Evolutionary conservation across 1,140 invertebrate genomes (phyloP), one percentile per base, ranked within the genome.

Genomic region (Tetragonula clypearis): DNA sequence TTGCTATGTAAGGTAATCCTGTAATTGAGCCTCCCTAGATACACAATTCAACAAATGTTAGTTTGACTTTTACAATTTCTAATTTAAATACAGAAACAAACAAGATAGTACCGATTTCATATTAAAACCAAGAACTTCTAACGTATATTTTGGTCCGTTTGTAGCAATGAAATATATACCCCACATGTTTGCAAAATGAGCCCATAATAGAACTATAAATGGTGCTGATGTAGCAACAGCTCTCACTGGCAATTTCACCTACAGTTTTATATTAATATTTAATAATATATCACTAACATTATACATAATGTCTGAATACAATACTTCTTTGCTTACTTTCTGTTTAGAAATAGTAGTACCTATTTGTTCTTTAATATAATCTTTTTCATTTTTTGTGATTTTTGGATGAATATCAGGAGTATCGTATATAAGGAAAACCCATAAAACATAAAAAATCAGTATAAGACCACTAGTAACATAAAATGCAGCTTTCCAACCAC

Each of bases 101-200:
- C 5, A 55, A 71, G 73, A 87, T 84, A 90, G 92, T 89, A 97
- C 97, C 88, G 95, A 94, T 90, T 97, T 96, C 79, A 99, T 95
- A 88, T 98, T 96, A 88, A 98, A 98, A 79, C 98, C 97, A 21
- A 99, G 95, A 19, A 98, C 97, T 92, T 97, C 96, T 60, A 97
- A 96, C 87, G 99, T 96, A 93, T 98, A 99, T 80, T 98, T 98
- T 0, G 98, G 98, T 11, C 98, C 97, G 75, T 97, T 97, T 0
- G 97, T 98, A 85, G 99, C 96, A 87, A 99, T 96, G 87, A 97
- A 97, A 87, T 97, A 97, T 87, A 99, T 94, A 11, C 97, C 97
- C 97, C 97, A 98, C 90, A 97, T 95, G 87, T 97, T 97, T 53
- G 97, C 97, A 89, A 97, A 97, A 87, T 97, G 97, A n/a, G 97